These are phyloP conservation scores for Limnephilus marmoratus DNA, from an alignment of 2,888 invertebrate species.

Conservation along the genomic window DNA sequence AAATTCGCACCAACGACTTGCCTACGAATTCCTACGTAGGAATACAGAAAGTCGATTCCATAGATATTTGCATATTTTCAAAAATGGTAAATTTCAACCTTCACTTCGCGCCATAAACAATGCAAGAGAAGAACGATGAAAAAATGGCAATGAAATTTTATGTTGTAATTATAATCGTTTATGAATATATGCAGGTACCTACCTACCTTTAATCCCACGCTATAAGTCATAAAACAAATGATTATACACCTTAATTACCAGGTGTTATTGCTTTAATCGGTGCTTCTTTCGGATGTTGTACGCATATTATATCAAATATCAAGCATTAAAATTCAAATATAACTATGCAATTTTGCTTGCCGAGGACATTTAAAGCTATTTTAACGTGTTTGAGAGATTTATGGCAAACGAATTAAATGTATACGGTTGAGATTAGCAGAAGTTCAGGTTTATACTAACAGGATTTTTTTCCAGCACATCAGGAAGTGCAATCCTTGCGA, in stretches of 20 bases:
- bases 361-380: neutral
- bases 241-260: constrained; percentile 2
- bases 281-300: neutral
- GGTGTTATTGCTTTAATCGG: neutral
- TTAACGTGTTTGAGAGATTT: neutral
- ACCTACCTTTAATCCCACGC: neutral
- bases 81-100: neutral
- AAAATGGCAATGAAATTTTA: neutral
- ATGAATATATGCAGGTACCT: neutral
- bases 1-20: neutral
- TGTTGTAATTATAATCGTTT: neutral
- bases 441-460: neutral
- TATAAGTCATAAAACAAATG: neutral
- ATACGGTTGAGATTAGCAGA: neutral
- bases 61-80: neutral
- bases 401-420: neutral
- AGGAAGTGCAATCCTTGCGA: neutral
- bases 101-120: neutral
- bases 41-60: neutral
- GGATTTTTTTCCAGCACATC: neutral
- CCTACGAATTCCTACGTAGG: neutral
- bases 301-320: neutral
- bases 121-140: neutral
- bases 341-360: neutral
- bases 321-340: neutral